Conservation (phyloP, 2,797 vertebrate genomes). For the Serranus cabrilla region DNA sequence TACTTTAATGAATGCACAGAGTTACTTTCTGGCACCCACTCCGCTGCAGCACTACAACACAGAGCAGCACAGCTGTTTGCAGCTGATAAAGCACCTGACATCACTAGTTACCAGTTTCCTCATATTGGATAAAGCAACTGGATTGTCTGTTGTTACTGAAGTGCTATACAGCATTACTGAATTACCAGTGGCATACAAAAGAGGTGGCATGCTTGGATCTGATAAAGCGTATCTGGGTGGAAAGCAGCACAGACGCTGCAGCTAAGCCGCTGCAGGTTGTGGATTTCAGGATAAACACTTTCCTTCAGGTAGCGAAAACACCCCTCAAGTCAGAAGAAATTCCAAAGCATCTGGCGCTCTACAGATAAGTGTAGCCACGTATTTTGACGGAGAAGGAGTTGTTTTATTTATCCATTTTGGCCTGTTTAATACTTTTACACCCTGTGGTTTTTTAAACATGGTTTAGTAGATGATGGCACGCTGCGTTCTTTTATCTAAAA, state of each 20-base stretch:
- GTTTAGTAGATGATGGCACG: slow-evolving; percentile 29
- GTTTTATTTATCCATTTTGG: slow-evolving; percentile 26
- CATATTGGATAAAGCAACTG: slow-evolving; percentile 21
- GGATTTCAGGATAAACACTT: slow-evolving; percentile 59
- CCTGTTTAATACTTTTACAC: slow-evolving; percentile 20
- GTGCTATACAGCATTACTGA: slow-evolving; percentile 26
- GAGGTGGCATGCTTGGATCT: slow-evolving; percentile 31
- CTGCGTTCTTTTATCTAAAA: slow-evolving; percentile 20
- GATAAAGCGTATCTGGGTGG: slow-evolving; percentile 50
- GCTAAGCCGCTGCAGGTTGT: slow-evolving; percentile 49
- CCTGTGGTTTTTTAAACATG: slow-evolving; percentile 23
- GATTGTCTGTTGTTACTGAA: slow-evolving; percentile 29
- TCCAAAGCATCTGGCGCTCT: slow-evolving; percentile 28
- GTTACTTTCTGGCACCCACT: neutral
- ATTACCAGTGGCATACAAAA: slow-evolving; percentile 44
- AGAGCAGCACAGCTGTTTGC: slow-evolving; percentile 5
- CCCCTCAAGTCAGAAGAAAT: slow-evolving; percentile 25
- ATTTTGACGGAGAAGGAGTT: slow-evolving; percentile 7
- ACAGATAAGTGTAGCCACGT: slow-evolving; percentile 26
- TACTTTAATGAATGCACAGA: neutral
- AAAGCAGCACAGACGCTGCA: slow-evolving; percentile 45
- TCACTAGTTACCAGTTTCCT: slow-evolving; percentile 18
- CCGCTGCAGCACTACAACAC: neutral
- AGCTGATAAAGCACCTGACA: slow-evolving; percentile 24
- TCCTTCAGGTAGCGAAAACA: slow-evolving; percentile 38